Percentiles rank a stretch among this genome's conserved stretches.
Evolutionary conservation across 2,797 vertebrate species (phyloP).

Genomic region (Vespertilio murinus): DNA sequence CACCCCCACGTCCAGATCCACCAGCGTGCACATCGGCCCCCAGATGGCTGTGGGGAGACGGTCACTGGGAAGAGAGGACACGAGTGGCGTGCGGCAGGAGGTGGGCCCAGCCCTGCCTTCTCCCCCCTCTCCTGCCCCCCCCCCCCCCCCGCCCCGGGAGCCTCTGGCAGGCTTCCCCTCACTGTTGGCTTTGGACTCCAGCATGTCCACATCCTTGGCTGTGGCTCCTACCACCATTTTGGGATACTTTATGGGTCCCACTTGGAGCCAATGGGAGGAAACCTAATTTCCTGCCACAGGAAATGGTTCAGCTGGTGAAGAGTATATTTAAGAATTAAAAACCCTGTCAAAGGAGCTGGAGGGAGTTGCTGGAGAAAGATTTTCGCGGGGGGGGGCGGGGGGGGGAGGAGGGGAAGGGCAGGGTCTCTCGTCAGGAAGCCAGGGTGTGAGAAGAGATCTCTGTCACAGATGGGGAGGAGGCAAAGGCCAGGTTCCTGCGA

Average conservation of each 20-base stretch:
- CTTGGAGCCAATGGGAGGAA: constrained; percentile 72
- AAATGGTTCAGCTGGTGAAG: constrained; percentile 58
- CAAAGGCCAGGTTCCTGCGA: background rate
- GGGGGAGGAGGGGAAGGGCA: no score
- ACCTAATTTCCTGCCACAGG: constrained; percentile 62
- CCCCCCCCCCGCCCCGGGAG: background rate
- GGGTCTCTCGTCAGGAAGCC: constrained; percentile 34
- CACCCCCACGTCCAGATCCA: background rate
- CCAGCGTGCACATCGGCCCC: background rate
- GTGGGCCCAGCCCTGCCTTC: background rate
- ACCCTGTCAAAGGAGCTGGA: background rate
- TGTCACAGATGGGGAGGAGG: background rate
- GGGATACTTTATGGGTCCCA: constrained; percentile 41
- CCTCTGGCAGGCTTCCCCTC: background rate
- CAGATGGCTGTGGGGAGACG: background rate
- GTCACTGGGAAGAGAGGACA: background rate
- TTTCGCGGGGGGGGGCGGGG: background rate
- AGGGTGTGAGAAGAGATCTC: background rate
- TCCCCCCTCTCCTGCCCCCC: background rate
- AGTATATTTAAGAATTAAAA: constrained; percentile 34
- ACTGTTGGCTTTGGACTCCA: background rate
- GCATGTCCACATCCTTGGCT: constrained; percentile 33
- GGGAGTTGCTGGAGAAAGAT: constrained; percentile 15
- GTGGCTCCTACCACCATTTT: background rate
- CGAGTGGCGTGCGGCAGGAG: background rate